phyloP scores from a whole-genome alignment of 2,113 vertebrate genomes.

The Rattus rattus region DNA sequence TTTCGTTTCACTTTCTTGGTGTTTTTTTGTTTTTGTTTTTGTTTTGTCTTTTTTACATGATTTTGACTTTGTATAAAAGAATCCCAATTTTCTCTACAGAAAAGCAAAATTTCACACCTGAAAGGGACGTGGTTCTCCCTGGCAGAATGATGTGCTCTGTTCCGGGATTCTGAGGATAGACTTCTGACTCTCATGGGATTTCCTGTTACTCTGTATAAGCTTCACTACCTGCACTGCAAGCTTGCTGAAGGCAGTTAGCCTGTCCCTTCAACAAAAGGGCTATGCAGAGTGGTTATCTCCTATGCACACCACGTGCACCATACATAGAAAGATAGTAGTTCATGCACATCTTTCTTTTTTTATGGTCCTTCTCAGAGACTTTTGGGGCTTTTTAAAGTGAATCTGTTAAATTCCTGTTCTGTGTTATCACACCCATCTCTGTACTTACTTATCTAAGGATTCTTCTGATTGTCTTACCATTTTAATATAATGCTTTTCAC shows the following conservation, averaged over 20 bases:
- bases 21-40: not conserved
- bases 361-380: not conserved
- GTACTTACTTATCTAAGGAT: not conserved
- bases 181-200: not conserved
- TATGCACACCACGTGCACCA: not conserved
- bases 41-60: not conserved
- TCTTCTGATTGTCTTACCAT: not conserved
- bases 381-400: not conserved
- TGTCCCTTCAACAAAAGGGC: not conserved
- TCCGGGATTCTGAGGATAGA: not conserved
- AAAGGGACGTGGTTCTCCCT: not conserved
- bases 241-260: not conserved
- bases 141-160: not conserved
- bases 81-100: not conserved
- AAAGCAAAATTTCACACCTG: not conserved
- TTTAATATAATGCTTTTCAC: not conserved
- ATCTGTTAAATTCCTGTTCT: not conserved
- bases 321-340: not conserved
- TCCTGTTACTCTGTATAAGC: not conserved
- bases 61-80: not conserved
- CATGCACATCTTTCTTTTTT: not conserved
- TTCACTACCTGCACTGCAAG: not conserved
- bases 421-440: not conserved
- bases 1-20: not conserved
- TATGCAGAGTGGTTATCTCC: not conserved